phyloP scores from a whole-genome alignment of 2,797 vertebrate genomes.

The Morelia viridis region DNA sequence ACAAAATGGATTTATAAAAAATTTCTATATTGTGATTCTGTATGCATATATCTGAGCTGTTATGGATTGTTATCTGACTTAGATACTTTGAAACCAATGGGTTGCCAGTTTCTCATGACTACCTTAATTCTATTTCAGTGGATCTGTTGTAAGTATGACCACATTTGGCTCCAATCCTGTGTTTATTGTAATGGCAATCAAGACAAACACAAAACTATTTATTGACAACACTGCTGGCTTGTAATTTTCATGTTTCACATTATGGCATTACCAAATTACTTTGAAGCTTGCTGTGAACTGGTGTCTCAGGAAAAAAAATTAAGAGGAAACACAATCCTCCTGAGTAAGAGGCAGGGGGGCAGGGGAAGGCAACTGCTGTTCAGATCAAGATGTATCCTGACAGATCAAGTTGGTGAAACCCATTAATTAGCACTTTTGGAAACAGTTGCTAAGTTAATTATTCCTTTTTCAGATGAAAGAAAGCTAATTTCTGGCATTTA shows the following conservation, averaged over 20 bases:
- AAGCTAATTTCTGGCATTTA: conserved; percentile 84
- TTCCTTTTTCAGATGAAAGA: conserved; percentile 79
- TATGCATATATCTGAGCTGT: not conserved
- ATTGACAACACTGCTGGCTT: conserved; percentile 36
- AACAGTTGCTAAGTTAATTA: conserved; percentile 84
- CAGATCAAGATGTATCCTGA: conserved; percentile 72
- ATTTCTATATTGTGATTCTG: not conserved
- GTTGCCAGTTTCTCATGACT: not conserved
- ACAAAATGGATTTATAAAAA: too few relatives aligned
- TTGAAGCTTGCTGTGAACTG: conserved; percentile 49
- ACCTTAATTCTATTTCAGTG: not conserved
- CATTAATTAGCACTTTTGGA: conserved; percentile 85
- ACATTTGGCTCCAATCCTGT: not conserved
- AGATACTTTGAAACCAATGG: not conserved
- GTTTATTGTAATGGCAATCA: conserved; percentile 43
- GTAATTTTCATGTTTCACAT: conserved; percentile 53
- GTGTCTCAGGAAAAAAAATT: conserved; percentile 25
- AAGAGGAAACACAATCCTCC: conserved; percentile 65
- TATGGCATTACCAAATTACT: conserved; percentile 53
- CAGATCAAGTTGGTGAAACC: conserved; percentile 79
- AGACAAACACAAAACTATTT: conserved; percentile 50
- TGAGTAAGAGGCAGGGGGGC: conserved; percentile 29
- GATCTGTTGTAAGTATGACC: not conserved
- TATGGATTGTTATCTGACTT: not conserved
- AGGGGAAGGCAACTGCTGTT: conserved; percentile 57